A percentile compares a stretch with the other conserved stretches of the same genome.
Conservation (phyloP, 2,113 vertebrate species). For the Eubucco bourcierii region DNA sequence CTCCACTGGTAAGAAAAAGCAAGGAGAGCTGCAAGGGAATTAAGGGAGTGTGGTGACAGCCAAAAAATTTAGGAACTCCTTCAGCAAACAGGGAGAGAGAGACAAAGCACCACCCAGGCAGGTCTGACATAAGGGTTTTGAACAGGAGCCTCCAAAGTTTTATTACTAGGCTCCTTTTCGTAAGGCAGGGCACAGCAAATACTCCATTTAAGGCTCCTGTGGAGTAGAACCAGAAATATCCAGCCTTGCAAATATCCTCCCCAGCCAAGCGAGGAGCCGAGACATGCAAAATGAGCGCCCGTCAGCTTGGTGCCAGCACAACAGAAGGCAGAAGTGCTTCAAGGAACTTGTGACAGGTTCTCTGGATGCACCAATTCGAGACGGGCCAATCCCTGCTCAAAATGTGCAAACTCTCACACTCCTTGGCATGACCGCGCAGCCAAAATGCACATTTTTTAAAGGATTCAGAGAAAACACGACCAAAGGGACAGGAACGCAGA, state of each 20-base stretch:
- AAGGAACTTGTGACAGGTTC: conserved; percentile 73
- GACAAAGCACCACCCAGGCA: conserved; percentile 42
- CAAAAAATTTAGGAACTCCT: conserved; percentile 44
- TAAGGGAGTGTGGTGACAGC: not conserved
- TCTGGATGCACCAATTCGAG: conserved; percentile 68
- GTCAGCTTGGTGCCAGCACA: conserved; percentile 63
- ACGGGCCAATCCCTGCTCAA: conserved; percentile 64
- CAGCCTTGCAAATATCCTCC: conserved; percentile 65
- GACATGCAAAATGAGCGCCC: conserved; percentile 71
- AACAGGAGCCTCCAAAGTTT: conserved; percentile 51
- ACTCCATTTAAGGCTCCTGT: conserved; percentile 59
- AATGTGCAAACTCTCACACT: conserved; percentile 73
- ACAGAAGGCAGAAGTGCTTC: conserved; percentile 73
- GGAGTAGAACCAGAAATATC: conserved; percentile 70
- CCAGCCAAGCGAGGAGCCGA: conserved; percentile 59
- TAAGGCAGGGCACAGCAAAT: conserved; percentile 61
- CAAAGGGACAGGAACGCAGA: conserved; percentile 58
- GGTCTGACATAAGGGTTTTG: conserved; percentile 57
- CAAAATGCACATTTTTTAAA: conserved; percentile 63
- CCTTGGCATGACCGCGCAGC: conserved; percentile 68
- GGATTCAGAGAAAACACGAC: conserved; percentile 67
- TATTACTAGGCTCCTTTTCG: conserved; percentile 45
- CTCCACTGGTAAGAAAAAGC: not conserved
- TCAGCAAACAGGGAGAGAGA: conserved; percentile 52
- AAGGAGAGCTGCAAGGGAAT: conserved; percentile 10